These are phyloP conservation scores for Paratilapia polleni DNA, from an alignment of 2,113 vertebrate species.

Conservation along the genomic window DNA sequence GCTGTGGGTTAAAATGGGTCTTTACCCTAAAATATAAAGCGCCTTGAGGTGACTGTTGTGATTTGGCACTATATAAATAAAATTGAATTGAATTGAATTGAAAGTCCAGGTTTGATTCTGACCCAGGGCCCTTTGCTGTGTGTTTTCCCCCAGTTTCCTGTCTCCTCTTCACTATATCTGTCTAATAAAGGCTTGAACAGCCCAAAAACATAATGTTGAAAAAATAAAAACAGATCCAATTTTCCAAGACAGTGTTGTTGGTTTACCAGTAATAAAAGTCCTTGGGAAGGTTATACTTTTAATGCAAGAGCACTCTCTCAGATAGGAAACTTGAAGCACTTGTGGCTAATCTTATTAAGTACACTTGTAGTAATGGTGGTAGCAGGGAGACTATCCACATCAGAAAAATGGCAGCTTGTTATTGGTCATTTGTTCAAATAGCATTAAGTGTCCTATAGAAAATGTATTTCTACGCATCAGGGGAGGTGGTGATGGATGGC, in stretches of 20 bases:
- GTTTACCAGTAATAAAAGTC: not conserved
- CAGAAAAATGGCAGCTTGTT: not conserved
- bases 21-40: too few species aligned
- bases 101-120: too few species aligned
- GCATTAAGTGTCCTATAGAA: not conserved
- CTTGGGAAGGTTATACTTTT: constrained; percentile 11
- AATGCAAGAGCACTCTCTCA: not conserved
- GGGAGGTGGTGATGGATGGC: not conserved
- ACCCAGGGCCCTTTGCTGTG: too few species aligned
- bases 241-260: not conserved
- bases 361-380: not conserved
- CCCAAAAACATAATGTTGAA: too few species aligned
- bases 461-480: accelerated
- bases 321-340: not conserved
- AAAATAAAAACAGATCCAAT: not conserved
- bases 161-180: too few species aligned
- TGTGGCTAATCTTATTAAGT: too few species aligned
- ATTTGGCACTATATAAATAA: too few species aligned
- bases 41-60: too few species aligned
- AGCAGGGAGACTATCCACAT: not conserved
- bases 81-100: too few species aligned
- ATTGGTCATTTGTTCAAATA: not conserved
- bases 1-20: too few species aligned
- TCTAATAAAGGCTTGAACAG: too few species aligned
- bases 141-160: too few species aligned